A percentile compares a stretch with the other conserved stretches of the same genome.
Evolutionary conservation across 2,888 invertebrate genomes (phyloP).

Genomic region (Pterostichus madidus): DNA sequence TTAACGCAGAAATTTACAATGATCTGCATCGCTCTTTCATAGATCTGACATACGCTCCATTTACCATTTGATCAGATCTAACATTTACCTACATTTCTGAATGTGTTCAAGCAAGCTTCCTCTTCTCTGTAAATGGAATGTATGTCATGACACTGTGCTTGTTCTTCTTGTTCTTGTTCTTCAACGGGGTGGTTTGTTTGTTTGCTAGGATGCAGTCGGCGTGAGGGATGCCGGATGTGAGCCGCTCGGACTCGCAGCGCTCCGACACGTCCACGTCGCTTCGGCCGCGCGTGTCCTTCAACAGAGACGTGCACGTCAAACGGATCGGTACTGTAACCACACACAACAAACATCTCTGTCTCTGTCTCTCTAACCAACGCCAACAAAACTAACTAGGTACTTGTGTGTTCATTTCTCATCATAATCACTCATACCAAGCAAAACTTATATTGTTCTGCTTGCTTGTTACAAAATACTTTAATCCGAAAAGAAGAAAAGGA

Average conservation of each 20-base stretch:
- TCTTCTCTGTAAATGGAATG: not conserved
- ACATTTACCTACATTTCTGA: too few relatives aligned
- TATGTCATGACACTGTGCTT: too few relatives aligned
- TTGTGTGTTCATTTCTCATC: not conserved
- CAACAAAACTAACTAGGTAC: constrained; percentile 50
- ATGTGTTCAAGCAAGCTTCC: not conserved
- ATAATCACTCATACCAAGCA: constrained; percentile 4
- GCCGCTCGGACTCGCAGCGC: constrained; percentile 79
- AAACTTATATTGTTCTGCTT: too few relatives aligned
- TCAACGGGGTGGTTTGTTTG: constrained; percentile 67
- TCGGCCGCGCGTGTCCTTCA: constrained; percentile 90
- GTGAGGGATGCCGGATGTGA: constrained; percentile 79
- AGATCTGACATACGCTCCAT: too few relatives aligned
- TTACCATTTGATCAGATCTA: too few relatives aligned
- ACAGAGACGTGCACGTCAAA: constrained; percentile 94
- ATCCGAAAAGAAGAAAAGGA: too few relatives aligned
- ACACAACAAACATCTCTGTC: constrained; percentile 2
- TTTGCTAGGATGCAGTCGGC: constrained; percentile 73
- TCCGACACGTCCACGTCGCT: constrained; percentile 76
- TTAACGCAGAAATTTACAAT: too few relatives aligned
- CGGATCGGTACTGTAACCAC: constrained; percentile 84
- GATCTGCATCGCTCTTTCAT: too few relatives aligned
- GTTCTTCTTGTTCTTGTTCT: not conserved
- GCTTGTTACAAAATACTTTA: too few relatives aligned
- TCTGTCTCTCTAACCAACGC: constrained; percentile 30